Conservation (phyloP, 2,888 invertebrate species). For the Rambutsinella grinnellia region DNA sequence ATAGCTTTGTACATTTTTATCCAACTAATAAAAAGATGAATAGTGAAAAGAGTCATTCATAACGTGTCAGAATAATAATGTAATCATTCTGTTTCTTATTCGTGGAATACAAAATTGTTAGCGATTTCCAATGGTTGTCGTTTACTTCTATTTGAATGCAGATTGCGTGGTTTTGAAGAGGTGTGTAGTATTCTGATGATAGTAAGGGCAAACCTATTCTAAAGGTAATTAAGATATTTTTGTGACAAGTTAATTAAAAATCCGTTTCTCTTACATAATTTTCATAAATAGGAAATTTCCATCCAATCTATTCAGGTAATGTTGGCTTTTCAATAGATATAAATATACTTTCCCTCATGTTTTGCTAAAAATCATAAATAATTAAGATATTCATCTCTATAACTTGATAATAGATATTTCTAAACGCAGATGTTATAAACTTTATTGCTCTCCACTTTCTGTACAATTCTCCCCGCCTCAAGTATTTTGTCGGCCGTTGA, state of each 20-base stretch:
- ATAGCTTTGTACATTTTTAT: not conserved
- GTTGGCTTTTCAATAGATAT: not conserved
- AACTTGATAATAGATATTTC: not conserved
- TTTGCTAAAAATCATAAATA: too few species aligned
- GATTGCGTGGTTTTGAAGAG: not conserved
- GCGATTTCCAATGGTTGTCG: conserved; percentile 23
- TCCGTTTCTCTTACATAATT: conserved; percentile 21
- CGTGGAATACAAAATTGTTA: conserved; percentile 19
- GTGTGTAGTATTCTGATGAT: not conserved
- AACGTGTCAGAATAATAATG: not conserved
- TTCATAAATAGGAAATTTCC: conserved; percentile 6
- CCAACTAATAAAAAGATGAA: not conserved
- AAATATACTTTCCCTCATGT: not conserved
- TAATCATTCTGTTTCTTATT: not conserved
- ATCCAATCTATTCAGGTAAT: not conserved
- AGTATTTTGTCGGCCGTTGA: too few species aligned
- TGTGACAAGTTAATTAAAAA: conserved; percentile 48
- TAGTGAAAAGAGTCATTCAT: conserved; percentile 28
- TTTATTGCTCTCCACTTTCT: too few species aligned
- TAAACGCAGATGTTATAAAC: not conserved
- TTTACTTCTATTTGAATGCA: too few species aligned
- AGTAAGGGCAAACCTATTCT: not conserved
- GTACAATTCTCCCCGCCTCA: too few species aligned
- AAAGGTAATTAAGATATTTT: conserved; percentile 34
- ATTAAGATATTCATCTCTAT: not conserved